Evolutionary conservation across 2,888 invertebrate genomes (phyloP), one percentile per base, ranked within the genome.

Genomic region (Lycia hirtaria): DNA sequence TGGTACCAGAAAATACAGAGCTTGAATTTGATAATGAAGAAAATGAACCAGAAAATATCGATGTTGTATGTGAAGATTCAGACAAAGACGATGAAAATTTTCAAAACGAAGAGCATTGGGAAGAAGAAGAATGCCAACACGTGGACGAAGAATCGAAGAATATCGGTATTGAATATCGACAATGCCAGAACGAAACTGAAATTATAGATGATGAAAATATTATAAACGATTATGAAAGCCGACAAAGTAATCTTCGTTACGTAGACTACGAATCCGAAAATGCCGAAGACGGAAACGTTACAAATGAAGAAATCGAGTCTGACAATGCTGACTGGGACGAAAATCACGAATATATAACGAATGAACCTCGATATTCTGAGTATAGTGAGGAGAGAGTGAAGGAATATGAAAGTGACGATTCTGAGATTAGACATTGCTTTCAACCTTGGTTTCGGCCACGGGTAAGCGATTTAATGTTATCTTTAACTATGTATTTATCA

Each of bases 381-480:
- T 14, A 24, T 40, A 24, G 40, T 24, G 40, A 24, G 9, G 7
- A 24, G 7, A 24, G 9, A 40, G 40, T 24, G 26, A 32, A 19
- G 1, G 28, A 53, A 33, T 1, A 50, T 28, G 49, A 43, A 54
- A 44, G 28, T 28, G 26, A 44, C 28, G 51, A 52, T 43, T 22
- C 19, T 26, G 43, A 38, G 0, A 3, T 33, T 26, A 19, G 32
- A 6, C 30, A 33, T 37, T 62, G 56, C 52, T 53, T 20, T 32
- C 24, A 26, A 14, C 22, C 33, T 40, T 63, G 52, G 54, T 60
- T 55, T 28, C 38, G 56, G 26, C 56, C 57, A 28, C 44, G 60
- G 60, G 60, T 63, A 24, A 51, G 59, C 5, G 24, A 33, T 19
- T 9, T 41, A 20, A n/a, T n/a, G n/a, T n/a, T 50, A 45, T 32